Base-by-base conservation (phyloP, 1,140 invertebrate species). In the Drosophila burlai region DNA sequence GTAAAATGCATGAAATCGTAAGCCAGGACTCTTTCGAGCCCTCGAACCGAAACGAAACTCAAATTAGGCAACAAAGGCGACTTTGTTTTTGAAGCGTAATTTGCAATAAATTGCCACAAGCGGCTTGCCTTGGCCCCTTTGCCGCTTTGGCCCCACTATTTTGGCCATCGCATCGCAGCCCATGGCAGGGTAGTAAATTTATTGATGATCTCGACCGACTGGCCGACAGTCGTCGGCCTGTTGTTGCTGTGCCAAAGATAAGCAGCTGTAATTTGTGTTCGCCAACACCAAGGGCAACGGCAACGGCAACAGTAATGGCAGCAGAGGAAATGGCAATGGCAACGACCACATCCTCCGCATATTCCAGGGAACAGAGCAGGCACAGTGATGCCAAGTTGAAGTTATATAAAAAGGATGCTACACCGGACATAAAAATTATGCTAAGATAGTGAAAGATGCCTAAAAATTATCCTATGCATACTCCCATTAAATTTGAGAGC, bases 241-340 rank as follows among this genome's bases (percentile, higher is more conserved):
- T 63, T 81, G 80, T 61, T 78, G 80, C 55, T 83, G 67, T 91
- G 79, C 85, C 77, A 90, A 81, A 90, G 84, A 89, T 89, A 89
- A 89, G 85, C 85, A 90, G 85, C 81, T 85, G 84, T 89, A 89
- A 89, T 89, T 89, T 89, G 84, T 89, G 85, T 85, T 77, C 59
- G 71, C 73, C 84, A 89, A 90, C 85, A 90, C 74, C 84, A 87
- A 90, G 58, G 81, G 81, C 81, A 81, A 66, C 52, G 55, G 64
- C 66, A 50, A 38, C 6, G 15, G 34, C 49, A 54, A 54, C 24
- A 49, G 18, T 49, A 57, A 40, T 57, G 36, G 54, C 54, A 57
- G 34, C 50, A 13, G 24, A 38, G 36, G 43, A 55, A 59, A 26
- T 34, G 61, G 49, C 66, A 79, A 21, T 18, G 54, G 49, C 24